Evolutionary conservation across 1,140 invertebrate species (phyloP).

Genomic region (Drosophila albomicans): DNA sequence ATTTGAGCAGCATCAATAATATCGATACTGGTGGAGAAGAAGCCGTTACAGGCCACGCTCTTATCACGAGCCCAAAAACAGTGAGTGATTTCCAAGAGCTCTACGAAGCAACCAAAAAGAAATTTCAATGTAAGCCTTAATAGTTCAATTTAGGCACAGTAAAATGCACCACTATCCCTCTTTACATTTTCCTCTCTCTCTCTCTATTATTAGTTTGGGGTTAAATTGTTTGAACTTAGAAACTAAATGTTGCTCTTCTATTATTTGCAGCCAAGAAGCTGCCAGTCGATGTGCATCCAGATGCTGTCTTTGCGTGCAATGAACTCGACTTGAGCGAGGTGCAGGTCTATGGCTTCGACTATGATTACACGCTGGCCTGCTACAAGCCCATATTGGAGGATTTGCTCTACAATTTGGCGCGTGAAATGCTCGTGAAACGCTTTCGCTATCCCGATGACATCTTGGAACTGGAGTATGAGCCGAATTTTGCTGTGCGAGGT

Average conservation of each 20-base stretch:
- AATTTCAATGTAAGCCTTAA: slow-evolving; percentile 85
- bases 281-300: slow-evolving; percentile 93
- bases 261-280: slow-evolving; percentile 92
- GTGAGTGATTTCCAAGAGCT: slow-evolving; percentile 83
- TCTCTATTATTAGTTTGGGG: slow-evolving; percentile 40
- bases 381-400: slow-evolving; percentile 96
- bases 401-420: slow-evolving; percentile 96
- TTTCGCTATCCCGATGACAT: slow-evolving; percentile 97
- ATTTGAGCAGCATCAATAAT: slow-evolving; percentile 24
- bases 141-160: slow-evolving; percentile 23
- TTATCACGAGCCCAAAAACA: slow-evolving; percentile 53
- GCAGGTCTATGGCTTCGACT: slow-evolving; percentile 98
- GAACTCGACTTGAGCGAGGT: slow-evolving; percentile 96
- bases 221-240: slow-evolving; percentile 18
- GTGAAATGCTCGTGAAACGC: slow-evolving; percentile 94
- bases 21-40: slow-evolving; percentile 30
- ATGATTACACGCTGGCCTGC: slow-evolving; percentile 98
- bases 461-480: slow-evolving; percentile 92
- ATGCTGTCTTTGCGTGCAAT: slow-evolving; percentile 98
- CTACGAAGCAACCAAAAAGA: slow-evolving; percentile 84
- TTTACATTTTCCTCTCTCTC: not conserved
- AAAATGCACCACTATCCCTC: slow-evolving; percentile 6
- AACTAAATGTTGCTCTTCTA: slow-evolving; percentile 1
- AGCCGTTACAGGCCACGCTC: slow-evolving; percentile 55
- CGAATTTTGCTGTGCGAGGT: slow-evolving; percentile 96